Conservation (phyloP, 2,888 invertebrate species). For the Myathropa florea region DNA sequence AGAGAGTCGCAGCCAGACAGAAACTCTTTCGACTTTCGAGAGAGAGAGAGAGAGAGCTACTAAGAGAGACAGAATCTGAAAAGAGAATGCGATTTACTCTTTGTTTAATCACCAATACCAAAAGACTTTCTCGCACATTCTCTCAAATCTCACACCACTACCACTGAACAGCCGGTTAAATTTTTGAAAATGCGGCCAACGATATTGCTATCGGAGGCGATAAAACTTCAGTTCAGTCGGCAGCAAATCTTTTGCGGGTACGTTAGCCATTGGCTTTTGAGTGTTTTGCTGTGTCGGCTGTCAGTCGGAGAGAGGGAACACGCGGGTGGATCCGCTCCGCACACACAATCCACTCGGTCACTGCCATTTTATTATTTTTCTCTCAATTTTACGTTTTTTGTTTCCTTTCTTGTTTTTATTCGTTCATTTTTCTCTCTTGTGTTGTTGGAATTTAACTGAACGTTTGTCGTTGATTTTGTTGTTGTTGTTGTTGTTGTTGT, state of each 20-base stretch:
- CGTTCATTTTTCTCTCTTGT: background rate
- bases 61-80: too few species aligned
- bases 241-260: conserved; percentile 56
- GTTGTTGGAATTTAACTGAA: background rate
- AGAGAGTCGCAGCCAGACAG: background rate
- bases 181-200: conserved; percentile 49
- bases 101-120: background rate
- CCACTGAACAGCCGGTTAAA: background rate
- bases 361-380: conserved; percentile 52
- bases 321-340: conserved; percentile 24
- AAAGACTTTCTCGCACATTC: background rate
- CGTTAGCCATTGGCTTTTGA: conserved; percentile 19
- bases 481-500: too few species aligned
- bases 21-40: background rate
- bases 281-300: background rate
- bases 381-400: conserved; percentile 18
- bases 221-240: conserved; percentile 58
- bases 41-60: too few species aligned
- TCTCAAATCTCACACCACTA: background rate
- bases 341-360: conserved; percentile 38
- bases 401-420: background rate
- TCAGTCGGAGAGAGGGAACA: conserved; percentile 39
- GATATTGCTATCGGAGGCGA: conserved; percentile 29
- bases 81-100: too few species aligned
- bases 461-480: too few species aligned